Base-by-base conservation (phyloP, 1,140 invertebrate genomes). In the Zaprionus gabonicus region DNA sequence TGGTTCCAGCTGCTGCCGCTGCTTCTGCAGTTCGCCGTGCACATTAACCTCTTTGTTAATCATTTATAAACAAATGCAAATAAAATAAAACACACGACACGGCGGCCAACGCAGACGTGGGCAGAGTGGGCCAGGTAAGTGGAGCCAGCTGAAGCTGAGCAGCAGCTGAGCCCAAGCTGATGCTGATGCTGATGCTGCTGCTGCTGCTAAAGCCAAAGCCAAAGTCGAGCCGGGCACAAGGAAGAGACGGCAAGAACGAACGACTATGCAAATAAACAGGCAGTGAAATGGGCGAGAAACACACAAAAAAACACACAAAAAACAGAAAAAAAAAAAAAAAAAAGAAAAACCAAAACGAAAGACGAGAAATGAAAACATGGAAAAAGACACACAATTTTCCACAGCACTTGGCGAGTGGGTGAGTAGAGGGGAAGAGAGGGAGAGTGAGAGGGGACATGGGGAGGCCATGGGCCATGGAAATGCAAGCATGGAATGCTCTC, bases 11-110 rank as follows among this genome's bases (percentile, higher is more conserved):
- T 44, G 25, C 27, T 34, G 46, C 58, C 20, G 27, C 27, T 27
- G 27, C 20, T 12, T 17, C 67, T 28, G 31, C 31, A 9, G 31
- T 13, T n/a, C 79, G 68, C 63, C 63, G 70, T 84, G 78, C 84
- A 88, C 85, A 91, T 91, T 90, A 88, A 88, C 85, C 84, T 88
- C 84, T 91, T 91, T 88, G 78, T 91, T 90, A 88, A 88, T 88
- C 85, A 88, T 88, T 88, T 90, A 85, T 83, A 90, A 88, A 88
- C 84, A 88, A 91, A 88, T 88, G 84, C 81, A 90, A 88, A 88
- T 85, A 81, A 88, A 85, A 90, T 85, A 90, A 90, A 90, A 81
- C 70, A 87, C 60, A 87, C 66, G 70, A 49, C 46, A 36, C 41
- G 36, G 75, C 15, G 49, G 31, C 31, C 31, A 34, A 38, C 12